A percentile compares a stretch with the other conserved stretches of the same genome.
phyloP scores from a whole-genome alignment of 2,113 vertebrate species.

The Osmerus mordax region DNA sequence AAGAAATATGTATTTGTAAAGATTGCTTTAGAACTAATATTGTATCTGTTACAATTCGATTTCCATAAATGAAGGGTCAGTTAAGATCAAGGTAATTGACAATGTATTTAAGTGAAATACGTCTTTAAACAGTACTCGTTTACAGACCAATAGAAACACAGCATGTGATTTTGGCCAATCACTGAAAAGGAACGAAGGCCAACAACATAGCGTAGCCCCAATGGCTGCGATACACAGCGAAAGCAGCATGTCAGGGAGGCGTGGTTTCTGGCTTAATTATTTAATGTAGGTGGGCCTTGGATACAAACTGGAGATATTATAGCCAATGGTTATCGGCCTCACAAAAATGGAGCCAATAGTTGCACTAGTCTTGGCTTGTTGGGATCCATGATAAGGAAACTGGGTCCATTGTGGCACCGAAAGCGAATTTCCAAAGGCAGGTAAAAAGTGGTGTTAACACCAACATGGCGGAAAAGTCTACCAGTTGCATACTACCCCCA shows the following conservation, averaged over 20 bases:
- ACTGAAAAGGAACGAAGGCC: slow-evolving; percentile 19
- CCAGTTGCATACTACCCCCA: slow-evolving; percentile 22
- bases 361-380: neutral
- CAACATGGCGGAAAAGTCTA: slow-evolving; percentile 53
- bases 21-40: neutral
- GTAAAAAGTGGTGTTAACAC: neutral
- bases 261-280: slow-evolving; percentile 27
- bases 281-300: no score
- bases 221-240: slow-evolving; percentile 55
- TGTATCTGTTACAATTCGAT: neutral
- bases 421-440: neutral
- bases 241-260: slow-evolving; percentile 58
- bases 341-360: slow-evolving; percentile 45
- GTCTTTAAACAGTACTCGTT: neutral
- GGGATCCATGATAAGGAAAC: neutral
- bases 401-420: slow-evolving; percentile 47
- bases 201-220: slow-evolving; percentile 57
- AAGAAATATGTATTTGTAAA: neutral
- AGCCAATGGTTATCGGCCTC: slow-evolving; percentile 47
- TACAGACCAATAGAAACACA: neutral
- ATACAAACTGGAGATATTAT: neutral
- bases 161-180: slow-evolving; percentile 57
- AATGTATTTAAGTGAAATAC: no score
- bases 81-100: no score
- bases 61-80: neutral